Percentiles rank a stretch among this genome's conserved stretches.
phyloP scores from a whole-genome alignment of 2,113 vertebrate species.

The Tupaia tana region DNA sequence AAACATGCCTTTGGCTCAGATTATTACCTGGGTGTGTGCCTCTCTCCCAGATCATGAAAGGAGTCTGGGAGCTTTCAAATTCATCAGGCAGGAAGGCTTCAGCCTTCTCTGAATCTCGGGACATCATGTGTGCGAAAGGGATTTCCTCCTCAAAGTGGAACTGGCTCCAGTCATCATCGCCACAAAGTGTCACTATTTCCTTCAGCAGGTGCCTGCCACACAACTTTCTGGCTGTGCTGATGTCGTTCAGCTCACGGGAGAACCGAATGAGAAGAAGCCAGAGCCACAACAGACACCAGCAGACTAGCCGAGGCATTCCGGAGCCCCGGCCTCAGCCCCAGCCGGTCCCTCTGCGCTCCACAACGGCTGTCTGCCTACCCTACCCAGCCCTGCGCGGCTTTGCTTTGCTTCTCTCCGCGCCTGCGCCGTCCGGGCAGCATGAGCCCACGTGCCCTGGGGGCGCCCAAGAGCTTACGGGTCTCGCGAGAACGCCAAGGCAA shows the following conservation, averaged over 20 bases:
- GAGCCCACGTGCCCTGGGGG: too few relatives aligned
- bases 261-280: background rate
- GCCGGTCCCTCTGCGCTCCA: rapidly evolving
- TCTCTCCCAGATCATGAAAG: background rate
- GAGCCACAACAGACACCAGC: background rate
- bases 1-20: background rate
- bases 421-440: background rate
- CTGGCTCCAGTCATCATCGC: slow-evolving; percentile 46
- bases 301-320: background rate
- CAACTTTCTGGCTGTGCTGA: slow-evolving; percentile 20
- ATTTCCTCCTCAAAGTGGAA: background rate
- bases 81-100: background rate
- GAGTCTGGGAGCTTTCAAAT: background rate
- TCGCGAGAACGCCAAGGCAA: background rate
- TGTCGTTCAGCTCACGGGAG: background rate
- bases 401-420: background rate
- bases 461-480: background rate
- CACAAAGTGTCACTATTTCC: slow-evolving; percentile 65
- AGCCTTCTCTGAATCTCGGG: background rate
- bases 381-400: too few relatives aligned
- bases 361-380: background rate
- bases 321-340: too few relatives aligned
- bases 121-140: background rate
- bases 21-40: slow-evolving; percentile 56
- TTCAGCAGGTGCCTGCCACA: slow-evolving; percentile 66